Percentiles rank a stretch among this genome's conserved stretches.
phyloP scores from a whole-genome alignment of 2,888 invertebrate genomes.

The Gibbula magus region DNA sequence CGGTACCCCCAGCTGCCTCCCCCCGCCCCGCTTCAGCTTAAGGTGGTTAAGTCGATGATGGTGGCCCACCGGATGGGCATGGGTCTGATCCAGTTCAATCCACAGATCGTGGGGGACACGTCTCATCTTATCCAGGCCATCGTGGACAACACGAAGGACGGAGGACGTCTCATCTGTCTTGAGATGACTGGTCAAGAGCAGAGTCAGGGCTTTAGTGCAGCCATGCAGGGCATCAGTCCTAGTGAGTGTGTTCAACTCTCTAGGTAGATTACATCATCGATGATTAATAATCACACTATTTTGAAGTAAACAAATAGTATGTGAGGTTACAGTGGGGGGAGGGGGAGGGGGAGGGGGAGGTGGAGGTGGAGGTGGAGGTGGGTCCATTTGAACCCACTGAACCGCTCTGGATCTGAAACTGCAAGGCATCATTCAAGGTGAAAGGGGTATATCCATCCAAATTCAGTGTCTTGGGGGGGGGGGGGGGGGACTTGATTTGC shows the following conservation, averaged over 20 bases:
- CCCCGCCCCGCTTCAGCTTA: slow-evolving; percentile 56
- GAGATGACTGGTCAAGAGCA: slow-evolving; percentile 57
- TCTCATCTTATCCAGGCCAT: slow-evolving; percentile 57
- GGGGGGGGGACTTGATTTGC: too few species aligned
- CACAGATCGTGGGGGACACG: slow-evolving; percentile 35
- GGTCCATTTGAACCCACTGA: too few species aligned
- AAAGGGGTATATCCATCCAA: too few species aligned
- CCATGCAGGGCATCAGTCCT: slow-evolving; percentile 26
- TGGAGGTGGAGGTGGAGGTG: too few species aligned
- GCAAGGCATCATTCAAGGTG: too few species aligned
- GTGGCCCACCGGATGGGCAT: slow-evolving; percentile 32
- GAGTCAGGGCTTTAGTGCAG: slow-evolving; percentile 25
- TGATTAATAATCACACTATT: too few species aligned
- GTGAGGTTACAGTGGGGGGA: too few species aligned
- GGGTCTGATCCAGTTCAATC: slow-evolving; percentile 27
- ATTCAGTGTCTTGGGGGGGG: too few species aligned
- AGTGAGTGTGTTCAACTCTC: slow-evolving; percentile 32
- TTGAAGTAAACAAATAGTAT: too few species aligned
- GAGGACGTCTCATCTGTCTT: slow-evolving; percentile 59
- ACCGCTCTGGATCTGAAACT: too few species aligned
- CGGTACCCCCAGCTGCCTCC: slow-evolving; percentile 45
- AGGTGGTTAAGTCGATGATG: slow-evolving; percentile 61
- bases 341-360: too few species aligned
- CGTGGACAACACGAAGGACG: slow-evolving; percentile 47
- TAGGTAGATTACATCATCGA: too few species aligned